These are phyloP conservation scores for Characodon lateralis DNA, from an alignment of 2,797 vertebrate species.

Conservation along the genomic window DNA sequence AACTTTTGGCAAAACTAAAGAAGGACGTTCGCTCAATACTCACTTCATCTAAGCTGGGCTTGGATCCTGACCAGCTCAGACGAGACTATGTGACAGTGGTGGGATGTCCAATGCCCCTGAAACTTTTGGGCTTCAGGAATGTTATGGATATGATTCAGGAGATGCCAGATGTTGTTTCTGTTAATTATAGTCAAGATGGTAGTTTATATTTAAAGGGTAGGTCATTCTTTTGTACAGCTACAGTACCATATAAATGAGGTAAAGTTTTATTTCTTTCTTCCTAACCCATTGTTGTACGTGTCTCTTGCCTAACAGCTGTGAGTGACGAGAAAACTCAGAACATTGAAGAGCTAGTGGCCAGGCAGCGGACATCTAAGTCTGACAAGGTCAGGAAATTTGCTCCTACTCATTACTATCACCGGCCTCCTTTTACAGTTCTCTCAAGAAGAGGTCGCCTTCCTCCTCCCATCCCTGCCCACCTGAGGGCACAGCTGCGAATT, in stretches of 20 bases:
- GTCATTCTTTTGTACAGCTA: background rate
- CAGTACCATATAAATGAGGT: background rate
- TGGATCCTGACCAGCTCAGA: slow-evolving; percentile 81
- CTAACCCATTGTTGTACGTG: background rate
- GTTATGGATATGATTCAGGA: slow-evolving; percentile 86
- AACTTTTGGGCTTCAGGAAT: slow-evolving; percentile 82
- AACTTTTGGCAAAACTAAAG: slow-evolving; percentile 79
- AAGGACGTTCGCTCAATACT: slow-evolving; percentile 90
- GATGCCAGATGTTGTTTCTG: slow-evolving; percentile 87
- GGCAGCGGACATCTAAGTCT: slow-evolving; percentile 74
- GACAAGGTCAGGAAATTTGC: slow-evolving; percentile 34
- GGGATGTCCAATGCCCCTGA: slow-evolving; percentile 85
- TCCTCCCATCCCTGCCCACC: slow-evolving; percentile 75
- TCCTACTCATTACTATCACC: slow-evolving; percentile 38
- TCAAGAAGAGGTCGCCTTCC: slow-evolving; percentile 73
- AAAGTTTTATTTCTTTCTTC: background rate
- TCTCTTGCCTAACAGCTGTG: slow-evolving; percentile 74
- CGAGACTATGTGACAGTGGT: slow-evolving; percentile 85
- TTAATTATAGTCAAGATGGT: slow-evolving; percentile 72
- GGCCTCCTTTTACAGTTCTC: slow-evolving; percentile 25
- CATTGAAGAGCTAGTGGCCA: slow-evolving; percentile 85
- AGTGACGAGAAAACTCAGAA: slow-evolving; percentile 83
- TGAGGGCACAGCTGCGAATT: slow-evolving; percentile 86
- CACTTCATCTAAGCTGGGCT: slow-evolving; percentile 83
- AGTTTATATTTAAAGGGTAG: slow-evolving; percentile 82